These are phyloP conservation scores for Muscicapa comitata DNA, from an alignment of 2,797 vertebrate genomes.

Conservation along the genomic window DNA sequence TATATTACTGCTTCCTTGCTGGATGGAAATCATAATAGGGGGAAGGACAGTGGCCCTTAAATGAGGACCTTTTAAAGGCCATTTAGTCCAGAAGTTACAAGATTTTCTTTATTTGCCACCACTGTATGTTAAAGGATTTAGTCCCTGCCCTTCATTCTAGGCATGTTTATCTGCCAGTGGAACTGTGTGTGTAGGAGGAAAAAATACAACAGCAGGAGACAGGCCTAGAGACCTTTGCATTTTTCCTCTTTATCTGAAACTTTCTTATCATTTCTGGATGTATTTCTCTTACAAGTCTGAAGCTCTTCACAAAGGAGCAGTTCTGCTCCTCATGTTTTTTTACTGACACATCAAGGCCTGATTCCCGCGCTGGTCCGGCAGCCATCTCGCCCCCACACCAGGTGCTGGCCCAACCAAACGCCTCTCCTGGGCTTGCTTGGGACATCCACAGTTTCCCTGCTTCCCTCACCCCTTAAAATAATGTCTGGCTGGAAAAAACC, in stretches of 20 bases:
- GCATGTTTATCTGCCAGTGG: not conserved
- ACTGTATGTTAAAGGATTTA: not conserved
- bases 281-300: not conserved
- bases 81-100: not conserved
- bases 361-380: rapidly evolving
- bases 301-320: not conserved
- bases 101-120: not conserved
- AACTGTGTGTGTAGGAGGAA: not conserved
- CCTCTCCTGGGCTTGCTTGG: not conserved
- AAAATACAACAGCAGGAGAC: not conserved
- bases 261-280: not conserved
- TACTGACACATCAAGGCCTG: not conserved
- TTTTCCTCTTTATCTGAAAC: not conserved
- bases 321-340: not conserved
- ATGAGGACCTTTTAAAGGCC: not conserved
- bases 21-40: not conserved
- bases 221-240: not conserved
- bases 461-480: rapidly evolving
- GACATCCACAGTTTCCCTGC: rapidly evolving
- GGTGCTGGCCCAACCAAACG: not conserved
- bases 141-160: not conserved
- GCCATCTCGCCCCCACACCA: not conserved
- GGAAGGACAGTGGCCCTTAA: not conserved
- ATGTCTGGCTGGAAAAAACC: rapidly evolving
- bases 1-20: not conserved